Evolutionary conservation across 2,113 vertebrate species (phyloP), one percentile per base, ranked within the genome.

Genomic region (Rhineura floridana): DNA sequence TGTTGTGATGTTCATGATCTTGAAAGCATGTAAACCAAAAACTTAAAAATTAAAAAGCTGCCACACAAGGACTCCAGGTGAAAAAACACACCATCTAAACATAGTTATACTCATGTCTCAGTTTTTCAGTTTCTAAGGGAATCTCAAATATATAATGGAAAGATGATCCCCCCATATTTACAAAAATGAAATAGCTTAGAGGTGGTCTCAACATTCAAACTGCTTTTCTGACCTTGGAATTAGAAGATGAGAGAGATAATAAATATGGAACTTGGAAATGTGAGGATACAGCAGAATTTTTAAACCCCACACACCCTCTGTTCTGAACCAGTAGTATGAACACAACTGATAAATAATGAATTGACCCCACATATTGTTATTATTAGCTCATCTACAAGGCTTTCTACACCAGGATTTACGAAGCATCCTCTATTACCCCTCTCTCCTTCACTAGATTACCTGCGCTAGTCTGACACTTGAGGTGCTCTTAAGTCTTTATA

Each of bases 41-140:
- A n/a, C n/a, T n/a, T 39, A 33, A 28, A 52, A 83, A 6, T 28
- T 5, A 50, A 25, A 63, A 65, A 28, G 5, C 17, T 5, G 36
- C 69, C 65, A 72, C 50, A 81, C 33, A 88, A 88, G 59, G 70
- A 83, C 10, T 76, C 87, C 87, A 88, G 87, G 81, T 83, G 87
- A 76, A 83, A 88, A 88, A 88, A 88, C 6, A 88, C n/a, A 25
- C 23, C n/a, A 77, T 67, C 46, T 77, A 88, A 77, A 88, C 70
- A 65, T 39, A 83, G 59, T 46, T 88, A 63, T 73, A 82, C 15
- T 77, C 46, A 83, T 88, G 72, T 76, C 44, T n/a, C 25, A 30
- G 59, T 52, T 67, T 69, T 76, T 76, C n/a, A 76, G 36, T 36
- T 76, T 83, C 28, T 23, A 88, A 50, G 81, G 25, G 70, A 76